Conservation (phyloP, 2,888 invertebrate species). For the Falcaria lacertinaria region DNA sequence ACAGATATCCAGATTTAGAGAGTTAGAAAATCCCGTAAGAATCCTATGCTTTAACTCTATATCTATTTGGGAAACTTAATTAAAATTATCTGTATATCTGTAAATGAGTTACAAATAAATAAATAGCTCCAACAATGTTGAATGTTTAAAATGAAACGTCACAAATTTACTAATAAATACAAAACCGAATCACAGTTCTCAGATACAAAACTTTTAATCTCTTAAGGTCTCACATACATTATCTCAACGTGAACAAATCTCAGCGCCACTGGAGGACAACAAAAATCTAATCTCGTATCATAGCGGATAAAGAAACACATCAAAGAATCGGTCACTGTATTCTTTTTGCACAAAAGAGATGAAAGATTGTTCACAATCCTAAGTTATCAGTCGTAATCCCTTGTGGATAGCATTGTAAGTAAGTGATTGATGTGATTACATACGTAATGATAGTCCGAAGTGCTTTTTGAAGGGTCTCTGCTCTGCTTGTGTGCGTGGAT, state of each 20-base stretch:
- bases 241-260: not conserved
- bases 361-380: not conserved
- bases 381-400: constrained; percentile 2
- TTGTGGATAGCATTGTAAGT: constrained; percentile 13
- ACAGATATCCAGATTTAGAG: too few relatives aligned
- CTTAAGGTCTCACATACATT: not conserved
- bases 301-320: constrained; percentile 11
- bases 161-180: not conserved
- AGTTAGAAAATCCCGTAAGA: too few relatives aligned
- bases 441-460: constrained; percentile 8
- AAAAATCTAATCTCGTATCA: not conserved
- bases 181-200: not conserved
- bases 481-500: not conserved
- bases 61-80: too few relatives aligned
- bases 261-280: not conserved
- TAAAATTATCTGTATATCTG: too few relatives aligned
- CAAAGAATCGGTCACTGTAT: not conserved
- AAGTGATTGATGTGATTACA: constrained; percentile 34
- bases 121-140: too few relatives aligned
- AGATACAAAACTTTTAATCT: not conserved
- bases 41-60: too few relatives aligned
- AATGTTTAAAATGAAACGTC: too few relatives aligned
- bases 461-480: not conserved
- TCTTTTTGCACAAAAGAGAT: not conserved
- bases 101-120: too few relatives aligned